These are phyloP conservation scores for Bruchidius siliquastri DNA, from an alignment of 2,888 invertebrate species.

Conservation along the genomic window DNA sequence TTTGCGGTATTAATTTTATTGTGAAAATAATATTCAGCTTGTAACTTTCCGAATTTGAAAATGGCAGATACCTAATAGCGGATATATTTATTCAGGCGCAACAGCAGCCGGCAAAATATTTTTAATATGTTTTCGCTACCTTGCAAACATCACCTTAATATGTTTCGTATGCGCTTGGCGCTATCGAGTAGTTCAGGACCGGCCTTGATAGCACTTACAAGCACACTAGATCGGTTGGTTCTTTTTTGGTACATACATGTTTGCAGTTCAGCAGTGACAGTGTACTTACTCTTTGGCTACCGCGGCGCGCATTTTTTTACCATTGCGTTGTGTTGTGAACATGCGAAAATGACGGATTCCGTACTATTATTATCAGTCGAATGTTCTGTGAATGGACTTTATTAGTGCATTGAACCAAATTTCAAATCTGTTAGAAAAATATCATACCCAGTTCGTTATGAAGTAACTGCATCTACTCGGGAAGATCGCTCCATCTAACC, in stretches of 20 bases:
- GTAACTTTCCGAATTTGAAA: too few relatives aligned
- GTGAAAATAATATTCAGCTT: too few relatives aligned
- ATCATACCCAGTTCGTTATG: background rate
- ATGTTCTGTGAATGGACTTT: background rate
- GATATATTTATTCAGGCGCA: too few relatives aligned
- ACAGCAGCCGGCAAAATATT: too few relatives aligned
- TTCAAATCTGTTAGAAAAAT: background rate
- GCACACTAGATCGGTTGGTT: slow-evolving; percentile 16
- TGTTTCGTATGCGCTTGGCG: background rate
- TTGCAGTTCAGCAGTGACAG: slow-evolving; percentile 4
- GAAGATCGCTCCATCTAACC: background rate
- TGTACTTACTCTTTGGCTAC: background rate
- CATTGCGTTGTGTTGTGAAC: slow-evolving; percentile 4
- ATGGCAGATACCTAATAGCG: too few relatives aligned
- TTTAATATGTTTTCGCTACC: background rate
- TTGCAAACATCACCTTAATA: background rate
- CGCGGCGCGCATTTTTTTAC: slow-evolving; percentile 6
- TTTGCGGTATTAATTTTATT: too few relatives aligned
- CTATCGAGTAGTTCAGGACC: slow-evolving; percentile 16
- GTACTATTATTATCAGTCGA: background rate
- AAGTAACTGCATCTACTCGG: background rate
- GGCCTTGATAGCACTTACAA: slow-evolving; percentile 19
- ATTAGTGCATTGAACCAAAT: background rate
- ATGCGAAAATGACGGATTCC: too few relatives aligned
- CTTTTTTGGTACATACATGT: slow-evolving; percentile 20